Evolutionary conservation across 2,888 invertebrate species (phyloP), one percentile per base, ranked within the genome.

Genomic region (Zhengitettix transpicula): DNA sequence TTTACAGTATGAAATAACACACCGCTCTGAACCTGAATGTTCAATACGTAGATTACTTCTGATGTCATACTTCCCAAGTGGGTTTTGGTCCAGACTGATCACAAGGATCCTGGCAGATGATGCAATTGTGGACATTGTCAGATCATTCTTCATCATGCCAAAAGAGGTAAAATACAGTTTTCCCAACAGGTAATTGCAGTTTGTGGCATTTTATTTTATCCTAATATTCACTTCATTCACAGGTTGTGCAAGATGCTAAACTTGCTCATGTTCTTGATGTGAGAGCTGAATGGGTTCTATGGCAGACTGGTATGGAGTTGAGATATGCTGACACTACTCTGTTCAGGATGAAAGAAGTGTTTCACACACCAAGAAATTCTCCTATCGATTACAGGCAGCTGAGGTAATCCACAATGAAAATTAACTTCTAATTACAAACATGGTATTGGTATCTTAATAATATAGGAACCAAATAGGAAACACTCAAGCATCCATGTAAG

Each of bases 21-120:
- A 76, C 44, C 72, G 80, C 58, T 69, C 81, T 9, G 78, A 79
- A 10, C 75, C 77, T 10, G 80, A 78, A 58, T 78, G 78, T 54
- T 76, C 83, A 0, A 78, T 87, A 54, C 81, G 85, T 0, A 78
- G 94, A 0, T 77, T 97, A 58, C 77, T 99, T 14, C 80, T 98
- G 11, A 87, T 98, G 83, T 93, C 96, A 0, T 99, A 99, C 75
- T 93, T 98, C 71, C 99, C 99, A 1, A 89, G 92, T 64, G 98
- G 98, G 1, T 98, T 99, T 76, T 99, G 98, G 97, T 89, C 97
- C 0, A 78, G 98, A 1, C 80, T 99, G 28, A 88, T 93, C 63
- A 91, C 95, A 0, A 76, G 97, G n/a, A 82, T 96, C 62, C 75
- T 97, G 60, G 94, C 94, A 0, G 97, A 97, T 70, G 85, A 89